Evolutionary conservation across 2,113 vertebrate species (phyloP).

Genomic region (Macrotus californicus): DNA sequence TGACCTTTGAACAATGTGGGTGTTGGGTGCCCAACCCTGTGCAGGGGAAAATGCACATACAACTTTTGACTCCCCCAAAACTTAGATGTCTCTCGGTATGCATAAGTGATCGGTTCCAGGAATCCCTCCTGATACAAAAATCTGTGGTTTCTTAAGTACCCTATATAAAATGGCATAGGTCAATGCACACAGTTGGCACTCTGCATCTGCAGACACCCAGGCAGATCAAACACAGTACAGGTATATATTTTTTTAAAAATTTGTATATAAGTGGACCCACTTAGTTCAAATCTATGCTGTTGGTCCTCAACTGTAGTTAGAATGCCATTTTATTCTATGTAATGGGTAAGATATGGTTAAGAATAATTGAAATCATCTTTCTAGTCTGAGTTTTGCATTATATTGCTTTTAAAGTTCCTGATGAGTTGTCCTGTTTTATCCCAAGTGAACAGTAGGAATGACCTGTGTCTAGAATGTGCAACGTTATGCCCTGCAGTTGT

Average conservation of each 20-base stretch:
- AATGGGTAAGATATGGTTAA: background rate
- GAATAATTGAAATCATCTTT: slow-evolving; percentile 17
- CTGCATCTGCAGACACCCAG: background rate
- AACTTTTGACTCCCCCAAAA: background rate
- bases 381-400: background rate
- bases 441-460: background rate
- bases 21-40: background rate
- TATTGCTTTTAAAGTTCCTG: background rate
- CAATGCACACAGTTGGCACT: no score
- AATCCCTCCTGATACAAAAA: background rate
- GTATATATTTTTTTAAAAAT: background rate
- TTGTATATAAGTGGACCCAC: background rate
- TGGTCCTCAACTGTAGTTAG: background rate
- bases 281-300: background rate
- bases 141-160: background rate
- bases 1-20: background rate
- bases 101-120: background rate
- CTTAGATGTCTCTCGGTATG: background rate
- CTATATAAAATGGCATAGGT: background rate
- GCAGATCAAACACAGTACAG: background rate
- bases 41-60: background rate
- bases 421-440: background rate
- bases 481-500: background rate
- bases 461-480: background rate
- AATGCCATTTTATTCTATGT: background rate